These are phyloP conservation scores for Pachydiplax longipennis DNA, from an alignment of 2,888 invertebrate species.

Conservation along the genomic window DNA sequence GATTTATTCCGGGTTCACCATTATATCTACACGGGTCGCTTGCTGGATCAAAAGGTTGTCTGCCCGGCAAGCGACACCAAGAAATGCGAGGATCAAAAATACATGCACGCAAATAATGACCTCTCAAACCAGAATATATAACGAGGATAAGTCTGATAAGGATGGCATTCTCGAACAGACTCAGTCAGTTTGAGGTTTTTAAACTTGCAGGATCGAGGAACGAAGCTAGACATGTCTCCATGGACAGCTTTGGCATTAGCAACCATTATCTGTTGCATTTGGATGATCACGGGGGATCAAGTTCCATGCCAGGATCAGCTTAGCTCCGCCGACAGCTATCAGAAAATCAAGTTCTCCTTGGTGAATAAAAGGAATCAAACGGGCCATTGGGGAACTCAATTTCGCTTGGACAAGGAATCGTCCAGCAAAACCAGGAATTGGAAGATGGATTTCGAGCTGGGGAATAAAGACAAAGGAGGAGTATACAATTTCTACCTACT, in stretches of 20 bases:
- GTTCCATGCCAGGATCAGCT: neutral
- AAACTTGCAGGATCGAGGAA: no score
- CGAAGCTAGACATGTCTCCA: neutral
- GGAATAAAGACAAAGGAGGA: neutral
- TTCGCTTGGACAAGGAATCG: neutral
- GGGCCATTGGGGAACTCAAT: constrained; percentile 14
- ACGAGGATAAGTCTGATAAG: neutral
- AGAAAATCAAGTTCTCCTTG: neutral
- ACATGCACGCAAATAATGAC: neutral
- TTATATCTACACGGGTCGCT: neutral
- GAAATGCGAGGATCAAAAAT: neutral
- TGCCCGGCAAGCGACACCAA: neutral
- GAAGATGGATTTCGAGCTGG: neutral
- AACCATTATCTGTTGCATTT: neutral
- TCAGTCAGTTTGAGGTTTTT: neutral
- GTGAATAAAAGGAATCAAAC: neutral
- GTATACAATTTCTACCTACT: neutral
- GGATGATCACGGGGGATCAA: neutral
- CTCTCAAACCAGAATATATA: neutral
- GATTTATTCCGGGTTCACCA: neutral
- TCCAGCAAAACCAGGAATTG: neutral
- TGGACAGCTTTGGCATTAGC: neutral
- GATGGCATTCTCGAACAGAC: neutral
- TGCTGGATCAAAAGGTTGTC: neutral
- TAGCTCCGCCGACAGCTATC: neutral